These are phyloP conservation scores for Thecocarcelia acutangulata DNA, from an alignment of 2,888 invertebrate species.

Conservation along the genomic window DNA sequence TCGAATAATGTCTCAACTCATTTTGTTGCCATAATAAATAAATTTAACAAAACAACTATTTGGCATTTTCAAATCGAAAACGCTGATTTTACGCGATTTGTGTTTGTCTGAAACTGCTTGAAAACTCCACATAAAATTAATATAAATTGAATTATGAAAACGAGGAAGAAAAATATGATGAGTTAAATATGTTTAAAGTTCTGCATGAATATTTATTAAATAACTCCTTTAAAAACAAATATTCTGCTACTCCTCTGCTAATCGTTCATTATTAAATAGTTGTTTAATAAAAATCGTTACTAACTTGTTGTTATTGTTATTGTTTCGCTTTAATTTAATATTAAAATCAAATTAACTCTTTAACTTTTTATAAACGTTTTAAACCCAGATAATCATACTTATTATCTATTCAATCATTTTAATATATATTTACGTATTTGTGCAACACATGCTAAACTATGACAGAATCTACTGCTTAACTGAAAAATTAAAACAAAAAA, in stretches of 20 bases:
- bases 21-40: too few relatives aligned
- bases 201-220: too few relatives aligned
- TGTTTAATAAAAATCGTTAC: constrained; percentile 13
- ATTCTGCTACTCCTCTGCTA: constrained; percentile 1
- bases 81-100: too few relatives aligned
- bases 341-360: constrained; percentile 66
- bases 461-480: background rate
- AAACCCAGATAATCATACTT: constrained; percentile 52
- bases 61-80: too few relatives aligned
- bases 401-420: constrained; percentile 49
- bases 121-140: too few relatives aligned
- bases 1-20: too few relatives aligned
- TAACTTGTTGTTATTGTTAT: background rate
- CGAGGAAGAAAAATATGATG: too few relatives aligned
- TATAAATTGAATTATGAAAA: too few relatives aligned
- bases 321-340: constrained; percentile 51
- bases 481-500: constrained; percentile 30
- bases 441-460: constrained; percentile 21
- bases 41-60: too few relatives aligned
- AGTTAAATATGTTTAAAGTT: too few relatives aligned
- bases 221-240: too few relatives aligned
- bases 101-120: too few relatives aligned
- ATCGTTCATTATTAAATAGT: constrained; percentile 23
- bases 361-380: constrained; percentile 41
- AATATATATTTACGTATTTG: background rate